Percentiles rank a stretch among this genome's conserved stretches.
Conservation (phyloP, 2,797 vertebrate genomes). For the Malurus splendens region DNA sequence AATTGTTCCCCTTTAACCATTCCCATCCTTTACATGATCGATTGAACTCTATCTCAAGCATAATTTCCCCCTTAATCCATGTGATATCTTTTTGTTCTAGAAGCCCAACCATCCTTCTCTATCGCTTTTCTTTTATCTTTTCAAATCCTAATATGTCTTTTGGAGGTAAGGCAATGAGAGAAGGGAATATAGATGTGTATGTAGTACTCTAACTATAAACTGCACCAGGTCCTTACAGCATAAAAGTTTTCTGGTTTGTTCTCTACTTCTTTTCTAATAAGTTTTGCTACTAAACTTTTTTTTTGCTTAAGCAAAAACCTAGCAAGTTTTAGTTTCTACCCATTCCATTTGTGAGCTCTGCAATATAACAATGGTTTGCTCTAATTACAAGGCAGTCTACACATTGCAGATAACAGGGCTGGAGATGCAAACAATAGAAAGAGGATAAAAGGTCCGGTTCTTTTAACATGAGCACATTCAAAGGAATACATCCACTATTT, state of each 20-base stretch:
- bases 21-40: not conserved
- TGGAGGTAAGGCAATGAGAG: not conserved
- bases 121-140: not conserved
- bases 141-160: not conserved
- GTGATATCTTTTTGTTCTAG: not conserved
- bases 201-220: not conserved
- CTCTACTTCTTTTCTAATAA: not conserved
- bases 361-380: not conserved
- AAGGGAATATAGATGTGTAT: not conserved
- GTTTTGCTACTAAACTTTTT: not conserved
- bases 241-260: not conserved
- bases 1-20: not conserved
- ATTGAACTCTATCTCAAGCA: not conserved
- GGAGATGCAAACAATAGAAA: not conserved
- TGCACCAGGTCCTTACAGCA: rapidly evolving
- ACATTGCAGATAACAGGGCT: not conserved
- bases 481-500: not conserved
- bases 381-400: not conserved
- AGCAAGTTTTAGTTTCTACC: not conserved
- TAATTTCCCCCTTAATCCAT: not conserved
- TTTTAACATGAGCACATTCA: not conserved
- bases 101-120: not conserved
- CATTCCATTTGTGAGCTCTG: not conserved
- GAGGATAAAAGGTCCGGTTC: not conserved
- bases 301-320: not conserved